phyloP scores from a whole-genome alignment of 2,113 vertebrate genomes.

The Cyprinus carpio region DNA sequence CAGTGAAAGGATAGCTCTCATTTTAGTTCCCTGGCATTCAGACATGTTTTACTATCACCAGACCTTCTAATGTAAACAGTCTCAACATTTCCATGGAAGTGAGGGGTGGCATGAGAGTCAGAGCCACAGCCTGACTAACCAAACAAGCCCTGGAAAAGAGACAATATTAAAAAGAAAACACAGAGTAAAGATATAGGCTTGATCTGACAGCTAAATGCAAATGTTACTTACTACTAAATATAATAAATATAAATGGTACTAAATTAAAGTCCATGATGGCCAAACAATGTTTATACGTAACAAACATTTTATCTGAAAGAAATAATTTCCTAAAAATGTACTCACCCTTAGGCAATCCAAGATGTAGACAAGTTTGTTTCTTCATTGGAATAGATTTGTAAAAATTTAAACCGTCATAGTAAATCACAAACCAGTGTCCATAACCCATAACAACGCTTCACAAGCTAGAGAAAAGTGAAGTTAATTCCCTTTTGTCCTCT shows the following conservation, averaged over 20 bases:
- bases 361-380: too few species aligned
- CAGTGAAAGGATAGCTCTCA: neutral
- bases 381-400: too few species aligned
- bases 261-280: neutral
- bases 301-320: too few species aligned
- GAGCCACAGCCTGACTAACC: conserved; percentile 58
- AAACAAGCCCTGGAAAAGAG: conserved; percentile 59
- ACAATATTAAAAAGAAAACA: conserved; percentile 51
- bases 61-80: conserved; percentile 53
- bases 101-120: conserved; percentile 2
- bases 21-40: conserved; percentile 60
- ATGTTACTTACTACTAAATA: neutral
- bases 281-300: neutral
- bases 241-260: neutral
- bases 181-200: neutral
- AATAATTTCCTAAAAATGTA: too few species aligned
- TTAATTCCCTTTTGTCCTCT: too few species aligned
- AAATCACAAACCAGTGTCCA: too few species aligned
- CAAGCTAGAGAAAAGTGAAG: too few species aligned
- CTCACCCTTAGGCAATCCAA: too few species aligned
- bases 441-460: too few species aligned
- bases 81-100: conserved; percentile 44
- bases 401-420: too few species aligned
- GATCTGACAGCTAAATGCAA: neutral
- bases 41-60: conserved; percentile 50